Base-by-base conservation (phyloP, 2,888 invertebrate species). In the Trichacis sp. region DNA sequence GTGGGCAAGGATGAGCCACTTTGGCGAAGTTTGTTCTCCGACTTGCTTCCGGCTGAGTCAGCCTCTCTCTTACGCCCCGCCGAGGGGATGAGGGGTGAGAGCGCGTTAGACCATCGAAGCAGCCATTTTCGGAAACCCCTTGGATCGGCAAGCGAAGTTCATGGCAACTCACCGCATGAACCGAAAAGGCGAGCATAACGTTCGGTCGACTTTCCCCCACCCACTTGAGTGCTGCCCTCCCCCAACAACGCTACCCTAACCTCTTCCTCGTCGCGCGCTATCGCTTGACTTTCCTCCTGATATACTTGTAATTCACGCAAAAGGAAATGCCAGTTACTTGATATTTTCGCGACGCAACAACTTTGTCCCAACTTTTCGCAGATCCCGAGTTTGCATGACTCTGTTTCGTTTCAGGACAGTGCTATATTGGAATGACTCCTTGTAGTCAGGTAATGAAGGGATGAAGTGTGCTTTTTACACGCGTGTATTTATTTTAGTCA, bases 31-130 rank as follows among this genome's bases (percentile, higher is more conserved):
- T 72, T 72, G 72, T 68, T 70, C 69, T 60, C 62, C 65, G 58
- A 68, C 64, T 71, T 64, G 65, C 62, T 69, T 69, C 63, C 69
- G 68, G 58, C 65, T 69, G 72, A 71, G 62, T 71, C 71, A 64
- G 69, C 69, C 24, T 12, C 50, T 47, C 30, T 51, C 57, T 52
- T 61, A 48, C 58, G 48, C 58, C 54, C 43, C 40, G 8, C 24
- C 24, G 4, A 3, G 4, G 24, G 8, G 3, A 24, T 24, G 24
- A 8, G 3, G 29, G 47, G 12, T 33, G 46, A 36, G 38, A 49
- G 48, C 59, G 64, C 60, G 55, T 67, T 67, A 59, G 57, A 55
- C 57, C 53, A 57, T 46, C 48, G 54, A 60, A 67, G 63, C 63
- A 53, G 56, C 55, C 61, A 54, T 62, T 60, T 67, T 63, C 53